phyloP scores from a whole-genome alignment of 2,113 vertebrate species.

The Toxotes jaculatrix region DNA sequence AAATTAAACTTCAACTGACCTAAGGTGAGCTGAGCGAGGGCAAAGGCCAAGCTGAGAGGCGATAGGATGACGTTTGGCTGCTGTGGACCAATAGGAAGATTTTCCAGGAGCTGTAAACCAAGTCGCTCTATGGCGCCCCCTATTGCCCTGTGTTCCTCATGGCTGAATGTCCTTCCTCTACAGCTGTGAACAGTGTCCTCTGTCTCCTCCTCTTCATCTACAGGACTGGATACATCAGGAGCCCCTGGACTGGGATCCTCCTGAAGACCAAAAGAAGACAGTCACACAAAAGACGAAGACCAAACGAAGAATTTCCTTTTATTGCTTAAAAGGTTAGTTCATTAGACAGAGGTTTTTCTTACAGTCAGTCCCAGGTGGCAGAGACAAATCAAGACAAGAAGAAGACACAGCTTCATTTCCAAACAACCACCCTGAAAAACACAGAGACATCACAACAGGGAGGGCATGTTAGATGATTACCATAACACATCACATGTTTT shows the following conservation, averaged over 20 bases:
- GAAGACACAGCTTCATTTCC: constrained; percentile 62
- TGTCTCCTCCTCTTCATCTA: background rate
- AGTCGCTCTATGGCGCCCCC: constrained; percentile 57
- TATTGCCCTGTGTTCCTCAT: constrained; percentile 18
- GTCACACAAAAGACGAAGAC: background rate
- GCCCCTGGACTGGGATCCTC: constrained; percentile 26
- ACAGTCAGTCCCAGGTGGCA: constrained; percentile 52
- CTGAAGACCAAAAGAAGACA: background rate
- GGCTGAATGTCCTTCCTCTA: background rate
- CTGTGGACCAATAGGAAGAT: constrained; percentile 42
- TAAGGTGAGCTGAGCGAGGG: constrained; percentile 64
- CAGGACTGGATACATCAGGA: background rate
- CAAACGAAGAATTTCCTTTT: accelerated
- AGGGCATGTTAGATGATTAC: no score
- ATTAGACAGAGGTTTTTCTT: constrained; percentile 34
- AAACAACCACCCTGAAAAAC: constrained; percentile 49
- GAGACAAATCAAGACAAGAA: constrained; percentile 48
- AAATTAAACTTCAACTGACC: constrained; percentile 38
- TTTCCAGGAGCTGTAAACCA: constrained; percentile 58
- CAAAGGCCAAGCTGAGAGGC: constrained; percentile 61
- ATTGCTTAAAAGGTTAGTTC: background rate
- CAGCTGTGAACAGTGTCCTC: constrained; percentile 19
- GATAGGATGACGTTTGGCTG: constrained; percentile 61
- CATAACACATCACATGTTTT: background rate
- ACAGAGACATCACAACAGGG: background rate